Evolutionary conservation across 2,888 invertebrate genomes (phyloP).

Genomic region (Campoplex nolae): DNA sequence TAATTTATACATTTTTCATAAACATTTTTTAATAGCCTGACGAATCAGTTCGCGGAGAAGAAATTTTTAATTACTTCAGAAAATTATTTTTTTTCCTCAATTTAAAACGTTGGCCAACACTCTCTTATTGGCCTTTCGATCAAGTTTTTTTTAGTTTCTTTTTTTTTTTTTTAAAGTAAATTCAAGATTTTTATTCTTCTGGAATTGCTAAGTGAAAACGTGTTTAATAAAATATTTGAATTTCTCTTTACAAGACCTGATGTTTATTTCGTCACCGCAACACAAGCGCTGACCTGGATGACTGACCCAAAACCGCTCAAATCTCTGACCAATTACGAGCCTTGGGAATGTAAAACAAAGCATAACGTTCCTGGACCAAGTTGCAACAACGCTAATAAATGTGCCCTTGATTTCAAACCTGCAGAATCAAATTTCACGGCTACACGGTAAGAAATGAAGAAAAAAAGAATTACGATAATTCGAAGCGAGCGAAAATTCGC

Average conservation of each 20-base stretch:
- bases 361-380: conserved; percentile 90
- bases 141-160: too few relatives aligned
- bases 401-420: conserved; percentile 92
- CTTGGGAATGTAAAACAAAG: conserved; percentile 92
- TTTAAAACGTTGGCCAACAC: too few relatives aligned
- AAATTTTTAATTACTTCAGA: neutral
- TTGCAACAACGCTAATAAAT: conserved; percentile 93
- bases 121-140: too few relatives aligned
- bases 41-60: neutral
- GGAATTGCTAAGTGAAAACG: conserved; percentile 74
- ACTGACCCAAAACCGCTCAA: conserved; percentile 92
- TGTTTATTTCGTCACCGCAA: conserved; percentile 94
- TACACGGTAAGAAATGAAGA: conserved; percentile 85
- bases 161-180: too few relatives aligned
- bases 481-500: neutral
- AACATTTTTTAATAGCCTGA: neutral
- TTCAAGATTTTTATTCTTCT: conserved; percentile 76
- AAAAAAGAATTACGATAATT: neutral
- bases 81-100: neutral
- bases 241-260: conserved; percentile 88
- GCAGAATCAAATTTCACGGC: conserved; percentile 92
- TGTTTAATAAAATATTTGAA: neutral
- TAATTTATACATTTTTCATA: neutral
- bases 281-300: conserved; percentile 96
- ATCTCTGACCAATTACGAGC: conserved; percentile 89